Base-by-base conservation (phyloP, 2,888 invertebrate genomes). In the Aphidoletes aphidimyza region DNA sequence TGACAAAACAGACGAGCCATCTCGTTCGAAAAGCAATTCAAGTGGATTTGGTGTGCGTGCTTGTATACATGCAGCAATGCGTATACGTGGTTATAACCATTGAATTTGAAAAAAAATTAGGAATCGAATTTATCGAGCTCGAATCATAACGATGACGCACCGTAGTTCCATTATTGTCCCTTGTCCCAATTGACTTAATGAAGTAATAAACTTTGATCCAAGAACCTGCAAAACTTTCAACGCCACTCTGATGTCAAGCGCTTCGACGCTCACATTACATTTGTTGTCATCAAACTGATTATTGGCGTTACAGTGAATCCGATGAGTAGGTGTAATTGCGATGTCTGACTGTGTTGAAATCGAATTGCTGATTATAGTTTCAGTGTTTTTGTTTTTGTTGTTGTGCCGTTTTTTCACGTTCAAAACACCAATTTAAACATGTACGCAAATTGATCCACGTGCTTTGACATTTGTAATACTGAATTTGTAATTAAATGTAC, bases 401-500 rank as follows among this genome's bases (percentile, higher is more conserved):
- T 6, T 6, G n/a, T 22, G 26, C 54, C 3, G 1, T 6, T 6
- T 54, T 22, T 26, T 54, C 26, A 54, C 26, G 22, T 2, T 54
- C 54, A 3, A 54, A 6, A n/a, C n/a, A n/a, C 22, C 26, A 3
- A 54, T 54, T 47, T 54, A 49, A 54, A n/a, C n/a, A n/a, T n/a
- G n/a, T 54, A 26, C 54, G 54, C 11, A 54, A n/a, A 54, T 54
- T 54, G n/a, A n/a, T 54, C 54, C 54, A 54, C 54, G 54, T 54
- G 54, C 54, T 54, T 26, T 3, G 22, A 2, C 26, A 11, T 11
- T n/a, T 11, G 19, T 19, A 19, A 6, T 26, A 54, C 2, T 22
- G 26, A 54, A n/a, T 54, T 5, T 26, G 19, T 6, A 54, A 6
- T 26, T 54, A 19, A 54, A 22, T 54, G 26, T 19, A 54, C 2